phyloP scores from a whole-genome alignment of 1,140 invertebrate species.

The Caenorhabditis elegans region DNA sequence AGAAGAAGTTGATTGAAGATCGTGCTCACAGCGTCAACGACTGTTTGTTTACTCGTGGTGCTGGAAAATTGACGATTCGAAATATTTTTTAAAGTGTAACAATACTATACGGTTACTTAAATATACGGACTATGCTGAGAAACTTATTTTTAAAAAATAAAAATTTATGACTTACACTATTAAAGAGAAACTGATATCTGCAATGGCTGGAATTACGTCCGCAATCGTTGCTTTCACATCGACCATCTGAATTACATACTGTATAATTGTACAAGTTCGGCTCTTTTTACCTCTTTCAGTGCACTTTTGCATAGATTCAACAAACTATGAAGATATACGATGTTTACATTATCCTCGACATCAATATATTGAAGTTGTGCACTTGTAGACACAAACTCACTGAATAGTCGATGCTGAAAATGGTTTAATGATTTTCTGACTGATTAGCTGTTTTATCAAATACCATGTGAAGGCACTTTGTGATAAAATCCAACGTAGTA shows the following conservation, averaged over 20 bases:
- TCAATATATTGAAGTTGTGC: not conserved
- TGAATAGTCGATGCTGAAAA: not conserved
- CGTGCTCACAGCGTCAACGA: not conserved
- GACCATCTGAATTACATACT: not conserved
- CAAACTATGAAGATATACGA: not conserved
- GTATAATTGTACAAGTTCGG: not conserved
- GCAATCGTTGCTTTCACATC: not conserved
- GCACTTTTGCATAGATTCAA: not conserved
- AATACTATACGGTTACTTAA: too few relatives aligned
- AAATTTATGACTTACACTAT: not conserved
- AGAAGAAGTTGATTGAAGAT: not conserved
- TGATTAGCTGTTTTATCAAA: not conserved
- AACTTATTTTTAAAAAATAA: too few relatives aligned
- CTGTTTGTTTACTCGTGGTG: not conserved
- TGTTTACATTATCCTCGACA: not conserved
- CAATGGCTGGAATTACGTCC: not conserved
- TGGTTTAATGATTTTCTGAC: too few relatives aligned
- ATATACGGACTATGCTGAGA: too few relatives aligned
- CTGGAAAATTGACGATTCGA: too few relatives aligned
- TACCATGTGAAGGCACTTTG: conserved; percentile 9
- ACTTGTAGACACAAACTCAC: not conserved
- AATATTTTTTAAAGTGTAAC: too few relatives aligned
- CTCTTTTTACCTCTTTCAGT: not conserved
- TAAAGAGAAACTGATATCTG: not conserved
- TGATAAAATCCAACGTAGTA: not conserved